phyloP scores from a whole-genome alignment of 2,797 vertebrate species.

The Euthynnus affinis region DNA sequence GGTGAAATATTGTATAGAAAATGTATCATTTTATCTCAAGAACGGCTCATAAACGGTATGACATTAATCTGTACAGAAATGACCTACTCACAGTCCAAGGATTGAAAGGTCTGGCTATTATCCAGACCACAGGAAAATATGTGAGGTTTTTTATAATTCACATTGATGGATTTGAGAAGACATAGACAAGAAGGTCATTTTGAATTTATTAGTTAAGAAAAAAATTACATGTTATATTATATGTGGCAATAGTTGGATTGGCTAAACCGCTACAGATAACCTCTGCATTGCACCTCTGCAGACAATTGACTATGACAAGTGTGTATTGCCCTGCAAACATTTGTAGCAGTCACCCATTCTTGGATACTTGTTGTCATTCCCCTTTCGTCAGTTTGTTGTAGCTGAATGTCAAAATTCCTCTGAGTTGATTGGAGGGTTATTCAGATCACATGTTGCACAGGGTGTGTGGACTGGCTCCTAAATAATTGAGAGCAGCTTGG shows the following conservation, averaged over 20 bases:
- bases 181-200: conserved; percentile 28
- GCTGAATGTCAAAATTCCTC: no score
- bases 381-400: no score
- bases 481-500: no score
- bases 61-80: conserved; percentile 60
- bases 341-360: neutral
- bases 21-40: conserved; percentile 56
- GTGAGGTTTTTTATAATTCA: conserved; percentile 24
- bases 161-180: conserved; percentile 29
- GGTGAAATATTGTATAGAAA: conserved; percentile 54
- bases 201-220: neutral
- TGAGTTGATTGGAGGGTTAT: no score
- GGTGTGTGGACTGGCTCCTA: no score
- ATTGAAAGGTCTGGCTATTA: conserved; percentile 49
- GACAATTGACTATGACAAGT: neutral
- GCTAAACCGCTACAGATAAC: neutral
- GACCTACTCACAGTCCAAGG: conserved; percentile 38
- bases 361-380: no score
- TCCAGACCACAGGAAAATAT: conserved; percentile 43
- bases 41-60: conserved; percentile 57
- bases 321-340: conserved; percentile 42
- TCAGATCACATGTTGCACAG: no score
- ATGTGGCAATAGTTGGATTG: no score
- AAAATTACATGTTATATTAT: no score
- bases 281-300: conserved; percentile 3